Base-by-base conservation (phyloP, 2,113 vertebrate species). In the Butorides virescens region DNA sequence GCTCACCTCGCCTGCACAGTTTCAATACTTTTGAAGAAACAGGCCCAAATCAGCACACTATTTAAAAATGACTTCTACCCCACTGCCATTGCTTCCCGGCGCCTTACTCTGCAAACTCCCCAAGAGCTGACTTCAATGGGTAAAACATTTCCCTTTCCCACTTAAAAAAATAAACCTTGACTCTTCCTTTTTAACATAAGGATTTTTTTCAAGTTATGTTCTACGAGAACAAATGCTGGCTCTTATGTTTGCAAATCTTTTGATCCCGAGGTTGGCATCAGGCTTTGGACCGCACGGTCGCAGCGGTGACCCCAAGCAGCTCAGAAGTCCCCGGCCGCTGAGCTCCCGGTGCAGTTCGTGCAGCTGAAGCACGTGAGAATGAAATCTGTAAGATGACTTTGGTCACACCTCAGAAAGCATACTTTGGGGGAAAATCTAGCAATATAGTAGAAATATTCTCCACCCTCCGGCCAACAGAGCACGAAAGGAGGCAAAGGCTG, bases 321-420 rank as follows among this genome's bases (percentile, higher is more conserved):
- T 79, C 4, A 1, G 21, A 5, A 29, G 32, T 2, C 2, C 6
- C 0, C 22, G 4, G 1, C 58, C 2, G 37, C 3, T 3, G 73
- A 71, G 86, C 71, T 46, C 30, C 71, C 11, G 22, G 39, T 15
- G 12, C 1, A 2, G 22, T 4, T 81, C 15, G 2, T 4, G 55
- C 8, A 21, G 27, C 0, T 58, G 32, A 44, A 83, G 61, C 29
- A 25, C 21, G 0, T 2, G 11, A 22, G 16, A 44, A 74, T 9
- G 23, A 74, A 46, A 46, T 3, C 61, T 50, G 2, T 15, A 1
- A 5, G 8, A 13, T 1, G 2, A 11, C 37, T 46, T 17, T 2
- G 74, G 21, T 23, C 7, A 0, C 0, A 3, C 7, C 79, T 49
- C 66, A 73, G 49, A 56, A 72, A 66, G 25, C 55, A 6, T 0